Evolutionary conservation across 2,113 vertebrate species (phyloP), one percentile per base, ranked within the genome.

Genomic region (Pluvialis apricaria): DNA sequence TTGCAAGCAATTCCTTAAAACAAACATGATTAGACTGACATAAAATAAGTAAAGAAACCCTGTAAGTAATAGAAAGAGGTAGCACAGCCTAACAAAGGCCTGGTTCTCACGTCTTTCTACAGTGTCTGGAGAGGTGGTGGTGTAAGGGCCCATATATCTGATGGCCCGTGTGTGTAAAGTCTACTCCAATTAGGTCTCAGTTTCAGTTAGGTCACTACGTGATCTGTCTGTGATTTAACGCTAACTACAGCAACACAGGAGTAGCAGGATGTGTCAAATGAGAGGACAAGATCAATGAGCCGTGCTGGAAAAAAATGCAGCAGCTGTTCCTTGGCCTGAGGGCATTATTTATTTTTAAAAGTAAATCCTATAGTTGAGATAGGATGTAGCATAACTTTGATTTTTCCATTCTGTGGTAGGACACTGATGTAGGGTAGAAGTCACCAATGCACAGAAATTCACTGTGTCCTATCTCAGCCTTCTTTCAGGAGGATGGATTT

Each of bases 331-430:
- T 89, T 72, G 57, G 58, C 91, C 70, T 6, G 1, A 82, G 52
- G 90, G 69, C 11, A 78, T 91, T 91, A 84, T 95, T 94, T 96
- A 83, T 92, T 96, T 96, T 94, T 76, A 85, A 97, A 92, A 61
- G 25, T 49, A 82, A 93, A 76, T 84, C 38, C 77, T 84, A 62
- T 36, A 40, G 69, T 31, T 81, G 72, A 92, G 72, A 40, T 34
- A 87, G 26, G 58, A 84, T 55, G 34, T n/a, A 62, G 36, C 2
- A 3, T 84, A 88, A 82, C 57, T 90, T 89, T 84, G 80, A 84
- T 86, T 87, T 92, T 94, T 94, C 81, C 69, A 32, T 93, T 92
- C 40, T 54, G n/a, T 4, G 1, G 44, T 40, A 89, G 28, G 72
- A 78, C 51, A 57, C 1, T 55, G 45, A 86, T 24, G 15, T 29